Evolutionary conservation across 2,888 invertebrate genomes (phyloP), one percentile per base, ranked within the genome.

Genomic region (Troides helena): DNA sequence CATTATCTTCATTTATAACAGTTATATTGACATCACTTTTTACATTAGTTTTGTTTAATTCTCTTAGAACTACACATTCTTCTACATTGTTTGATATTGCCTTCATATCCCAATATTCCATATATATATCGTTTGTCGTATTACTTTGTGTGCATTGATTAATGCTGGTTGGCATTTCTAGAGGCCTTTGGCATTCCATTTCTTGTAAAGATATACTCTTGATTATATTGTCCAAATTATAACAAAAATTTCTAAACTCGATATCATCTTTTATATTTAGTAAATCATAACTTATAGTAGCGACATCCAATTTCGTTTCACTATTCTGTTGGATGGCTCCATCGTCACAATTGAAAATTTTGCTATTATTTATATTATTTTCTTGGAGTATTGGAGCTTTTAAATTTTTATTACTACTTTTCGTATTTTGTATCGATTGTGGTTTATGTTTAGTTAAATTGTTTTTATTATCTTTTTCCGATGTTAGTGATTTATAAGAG

Each of bases 401-500:
- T 10, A 58, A 58, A 25, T 60, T 60, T 8, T 25, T 36, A 18
- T 25, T 56, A 25, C 36, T 30, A 64, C 21, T 14, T 10, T 58
- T 23, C 21, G 7, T 39, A 30, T 21, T 14, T 36, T 4, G 14
- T 43, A 39, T 58, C 39, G 23, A 21, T 58, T 57, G 14, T n/a
- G 21, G 43, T 17, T 10, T n/a, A 50, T 50, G 21, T 7, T 36
- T 36, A 30, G 18, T 3, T 18, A 50, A 59, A 60, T 23, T 43
- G 43, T 57, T 43, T 10, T 65, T 25, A 23, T 18, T 53, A 6
- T 36, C 57, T 59, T 67, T 67, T 6, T 65, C 70, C 50, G 74
- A 63, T 39, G 58, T 70, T 17, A 77, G 61, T 58, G 59, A 71
- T 67, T 74, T 82, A 65, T 83, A 85, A 50, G 78, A 76, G 3